Conservation (phyloP, 1,140 invertebrate species). For the Tetraneura akinire region DNA sequence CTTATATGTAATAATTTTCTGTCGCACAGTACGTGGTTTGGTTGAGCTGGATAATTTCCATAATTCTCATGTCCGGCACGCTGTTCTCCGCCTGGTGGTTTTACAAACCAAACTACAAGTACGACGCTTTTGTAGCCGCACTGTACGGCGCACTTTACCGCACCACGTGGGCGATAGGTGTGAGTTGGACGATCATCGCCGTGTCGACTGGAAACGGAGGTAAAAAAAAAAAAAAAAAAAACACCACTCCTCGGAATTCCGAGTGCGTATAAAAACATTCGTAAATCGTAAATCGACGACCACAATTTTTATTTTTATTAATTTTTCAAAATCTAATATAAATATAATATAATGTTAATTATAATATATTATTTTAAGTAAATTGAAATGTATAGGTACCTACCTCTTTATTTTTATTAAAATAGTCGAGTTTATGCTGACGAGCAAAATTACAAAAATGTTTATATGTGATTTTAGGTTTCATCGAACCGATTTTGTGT, state of each 20-base stretch:
- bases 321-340: too few relatives aligned
- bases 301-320: too few relatives aligned
- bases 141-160: conserved; percentile 69
- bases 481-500: conserved; percentile 65
- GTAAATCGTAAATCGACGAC: too few relatives aligned
- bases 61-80: conserved; percentile 63
- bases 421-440: neutral
- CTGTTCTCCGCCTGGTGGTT: conserved; percentile 67
- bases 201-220: conserved; percentile 73
- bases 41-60: conserved; percentile 64
- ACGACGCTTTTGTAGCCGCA: conserved; percentile 65
- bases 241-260: too few relatives aligned
- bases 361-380: too few relatives aligned
- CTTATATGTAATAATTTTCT: too few relatives aligned
- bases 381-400: too few relatives aligned
- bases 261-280: too few relatives aligned
- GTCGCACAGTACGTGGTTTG: conserved; percentile 62
- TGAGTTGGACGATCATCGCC: conserved; percentile 72
- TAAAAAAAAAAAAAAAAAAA: too few relatives aligned
- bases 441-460: neutral
- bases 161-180: conserved; percentile 67
- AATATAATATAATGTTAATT: too few relatives aligned
- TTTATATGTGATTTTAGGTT: conserved; percentile 57
- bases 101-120: conserved; percentile 63
- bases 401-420: too few relatives aligned